Base-by-base conservation (phyloP, 2,888 invertebrate genomes). In the Aricia artaxerxes region DNA sequence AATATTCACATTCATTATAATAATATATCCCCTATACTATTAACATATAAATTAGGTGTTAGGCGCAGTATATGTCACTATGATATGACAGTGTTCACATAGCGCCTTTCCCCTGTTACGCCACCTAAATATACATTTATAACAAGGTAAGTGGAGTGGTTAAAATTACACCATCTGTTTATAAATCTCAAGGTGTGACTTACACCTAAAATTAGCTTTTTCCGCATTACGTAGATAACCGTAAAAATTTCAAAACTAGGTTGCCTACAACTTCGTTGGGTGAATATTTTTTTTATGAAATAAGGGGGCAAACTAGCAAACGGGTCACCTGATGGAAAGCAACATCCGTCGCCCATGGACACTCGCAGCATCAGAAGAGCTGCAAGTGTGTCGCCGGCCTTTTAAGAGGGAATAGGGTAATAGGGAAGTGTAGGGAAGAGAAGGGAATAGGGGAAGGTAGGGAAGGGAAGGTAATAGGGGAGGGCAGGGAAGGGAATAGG, bases 121-220 rank as follows among this genome's bases (percentile, higher is more conserved):
- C 81, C 83, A 82, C 81, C 81, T 78, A 79, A 80, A 82, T 82
- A 80, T 81, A 83, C 81, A 80, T 83, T 82, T 82, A 82, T 81
- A 81, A 83, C 82, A 83, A 81, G 83, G 82, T 82, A 82, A 83
- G 82, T 80, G 81, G 83, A 82, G 81, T 83, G 82, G 79, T 82
- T 81, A 81, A 78, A 80, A 83, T 84, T 83, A 82, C 80, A 82
- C 82, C 82, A 83, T 81, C 79, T 78, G 81, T 81, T 78, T 81
- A 81, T 82, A 82, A 82, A 81, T 81, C 81, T 83, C 84, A 84
- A 84, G 83, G 83, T 81, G 82, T 79, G 79, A 83, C 16, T 69
- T 82, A 80, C 80, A 81, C 53, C 53, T 82, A 81, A 83, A 82
- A 81, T 80, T 79, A 75, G 80, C 31, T 31, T 76, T 76, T 76